Conservation (phyloP, 2,888 invertebrate genomes). For the Polylopha cassiicola region DNA sequence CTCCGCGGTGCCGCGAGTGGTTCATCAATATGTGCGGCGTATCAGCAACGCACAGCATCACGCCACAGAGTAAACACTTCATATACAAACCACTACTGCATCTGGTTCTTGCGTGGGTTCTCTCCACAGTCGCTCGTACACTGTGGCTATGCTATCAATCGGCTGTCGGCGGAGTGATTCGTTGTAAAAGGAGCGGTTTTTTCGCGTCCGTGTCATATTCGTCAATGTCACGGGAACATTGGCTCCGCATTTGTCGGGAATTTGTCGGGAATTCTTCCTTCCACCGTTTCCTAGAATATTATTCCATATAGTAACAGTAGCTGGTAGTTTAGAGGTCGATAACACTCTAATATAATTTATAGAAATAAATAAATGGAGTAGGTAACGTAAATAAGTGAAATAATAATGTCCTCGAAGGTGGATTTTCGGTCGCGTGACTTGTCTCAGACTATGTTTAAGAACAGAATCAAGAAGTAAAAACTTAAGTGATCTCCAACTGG, state of each 20-base stretch:
- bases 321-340: too few relatives aligned
- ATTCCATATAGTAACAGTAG: too few relatives aligned
- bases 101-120: neutral
- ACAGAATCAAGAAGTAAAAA: too few relatives aligned
- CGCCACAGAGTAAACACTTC: constrained; percentile 3
- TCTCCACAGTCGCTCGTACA: constrained; percentile 17
- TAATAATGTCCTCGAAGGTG: too few relatives aligned
- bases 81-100: neutral
- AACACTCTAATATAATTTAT: too few relatives aligned
- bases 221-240: constrained; percentile 42
- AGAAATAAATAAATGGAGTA: too few relatives aligned
- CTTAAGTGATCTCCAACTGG: too few relatives aligned
- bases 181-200: constrained; percentile 37
- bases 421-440: too few relatives aligned
- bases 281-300: too few relatives aligned
- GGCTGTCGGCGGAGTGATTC: constrained; percentile 41
- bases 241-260: constrained; percentile 37
- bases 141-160: constrained; percentile 36
- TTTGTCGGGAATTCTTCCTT: constrained; percentile 34
- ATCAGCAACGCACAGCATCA: too few relatives aligned
- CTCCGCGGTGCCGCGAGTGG: constrained; percentile 39
- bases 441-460: too few relatives aligned
- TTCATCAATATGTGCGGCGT: constrained; percentile 52
- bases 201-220: constrained; percentile 39
- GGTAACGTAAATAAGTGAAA: too few relatives aligned